phyloP scores from a whole-genome alignment of 2,797 vertebrate species.

The Zonotrichia albicollis region DNA sequence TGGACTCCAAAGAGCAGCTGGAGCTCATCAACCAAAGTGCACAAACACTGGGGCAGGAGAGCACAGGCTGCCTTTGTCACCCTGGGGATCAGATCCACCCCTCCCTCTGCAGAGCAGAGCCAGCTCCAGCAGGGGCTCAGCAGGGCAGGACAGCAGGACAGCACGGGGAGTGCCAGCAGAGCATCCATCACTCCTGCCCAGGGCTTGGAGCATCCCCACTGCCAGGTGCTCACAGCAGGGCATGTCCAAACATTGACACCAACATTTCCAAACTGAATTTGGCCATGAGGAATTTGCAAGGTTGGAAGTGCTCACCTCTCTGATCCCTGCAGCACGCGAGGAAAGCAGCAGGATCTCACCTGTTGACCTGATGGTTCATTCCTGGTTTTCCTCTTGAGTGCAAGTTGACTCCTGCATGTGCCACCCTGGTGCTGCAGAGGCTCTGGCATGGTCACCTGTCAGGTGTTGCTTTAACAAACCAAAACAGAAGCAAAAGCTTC shows the following conservation, averaged over 20 bases:
- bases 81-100: neutral
- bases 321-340: neutral
- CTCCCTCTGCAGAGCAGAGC: neutral
- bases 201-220: neutral
- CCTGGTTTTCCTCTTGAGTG: neutral
- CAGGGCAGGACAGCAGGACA: neutral
- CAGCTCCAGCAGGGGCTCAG: neutral
- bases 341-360: neutral
- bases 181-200: neutral
- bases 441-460: neutral
- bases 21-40: neutral
- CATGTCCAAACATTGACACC: rapidly evolving
- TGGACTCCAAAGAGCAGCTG: neutral
- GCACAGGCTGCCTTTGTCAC: neutral
- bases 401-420: neutral
- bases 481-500: neutral
- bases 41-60: neutral
- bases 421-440: neutral
- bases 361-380: neutral
- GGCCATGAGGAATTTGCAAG: neutral
- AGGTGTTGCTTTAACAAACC: neutral
- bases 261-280: neutral
- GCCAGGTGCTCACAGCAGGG: neutral
- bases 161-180: neutral
- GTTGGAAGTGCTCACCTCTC: neutral